These are phyloP conservation scores for Cinara cedri DNA, from an alignment of 2,888 invertebrate genomes.

Conservation along the genomic window DNA sequence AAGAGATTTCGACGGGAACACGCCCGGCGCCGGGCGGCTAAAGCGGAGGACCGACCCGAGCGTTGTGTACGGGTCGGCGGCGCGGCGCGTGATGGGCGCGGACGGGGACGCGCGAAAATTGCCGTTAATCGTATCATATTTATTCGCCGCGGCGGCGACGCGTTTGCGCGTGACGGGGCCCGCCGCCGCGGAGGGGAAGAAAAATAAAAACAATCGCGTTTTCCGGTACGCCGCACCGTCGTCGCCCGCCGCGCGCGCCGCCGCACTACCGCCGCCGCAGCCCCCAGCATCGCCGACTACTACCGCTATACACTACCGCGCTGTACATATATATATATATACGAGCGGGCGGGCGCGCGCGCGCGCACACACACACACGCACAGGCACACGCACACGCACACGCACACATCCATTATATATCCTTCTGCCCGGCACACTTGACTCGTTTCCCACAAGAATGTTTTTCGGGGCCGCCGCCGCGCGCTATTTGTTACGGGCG, in stretches of 20 bases:
- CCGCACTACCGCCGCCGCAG: too few species aligned
- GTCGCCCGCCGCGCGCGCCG: too few species aligned
- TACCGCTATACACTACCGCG: background rate
- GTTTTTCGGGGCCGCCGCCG: constrained; percentile 18
- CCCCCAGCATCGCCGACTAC: too few species aligned
- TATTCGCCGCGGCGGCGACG: constrained; percentile 29
- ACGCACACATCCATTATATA: constrained; percentile 40
- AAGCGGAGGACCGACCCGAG: too few species aligned
- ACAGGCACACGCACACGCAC: too few species aligned
- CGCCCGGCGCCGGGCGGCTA: too few species aligned
- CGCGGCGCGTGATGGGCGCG: background rate
- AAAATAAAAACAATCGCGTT: constrained; percentile 43
- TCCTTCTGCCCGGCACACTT: constrained; percentile 53
- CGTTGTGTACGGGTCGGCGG: too few species aligned
- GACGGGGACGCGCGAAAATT: constrained; percentile 3
- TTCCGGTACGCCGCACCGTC: constrained; percentile 31
- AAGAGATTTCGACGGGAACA: background rate
- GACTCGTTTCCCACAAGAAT: constrained; percentile 53
- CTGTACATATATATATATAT: too few species aligned
- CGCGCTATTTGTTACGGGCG: constrained; percentile 39
- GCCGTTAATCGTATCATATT: constrained; percentile 53
- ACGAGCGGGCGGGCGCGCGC: too few species aligned
- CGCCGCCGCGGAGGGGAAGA: background rate
- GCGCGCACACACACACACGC: too few species aligned
- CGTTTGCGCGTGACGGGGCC: background rate